Percentiles rank a stretch among this genome's conserved stretches.
phyloP scores from a whole-genome alignment of 2,888 invertebrate genomes.

The Carpatolechia fugitivella region DNA sequence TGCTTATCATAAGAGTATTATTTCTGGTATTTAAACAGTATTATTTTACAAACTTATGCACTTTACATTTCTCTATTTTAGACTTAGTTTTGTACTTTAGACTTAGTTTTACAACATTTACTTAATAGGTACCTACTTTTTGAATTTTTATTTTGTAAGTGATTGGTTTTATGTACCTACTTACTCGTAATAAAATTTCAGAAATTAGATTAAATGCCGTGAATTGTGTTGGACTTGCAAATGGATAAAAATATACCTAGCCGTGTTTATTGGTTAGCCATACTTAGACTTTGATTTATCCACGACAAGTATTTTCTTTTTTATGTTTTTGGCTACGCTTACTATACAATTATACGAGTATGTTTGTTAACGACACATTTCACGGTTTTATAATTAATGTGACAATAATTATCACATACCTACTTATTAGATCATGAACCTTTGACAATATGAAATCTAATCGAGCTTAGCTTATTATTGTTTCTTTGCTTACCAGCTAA shows the following conservation, averaged over 20 bases:
- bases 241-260: no score
- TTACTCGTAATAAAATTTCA: no score
- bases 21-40: slow-evolving; percentile 47
- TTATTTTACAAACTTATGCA: slow-evolving; percentile 36
- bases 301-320: not conserved
- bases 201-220: no score
- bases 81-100: slow-evolving; percentile 21
- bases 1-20: slow-evolving; percentile 38
- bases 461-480: slow-evolving; percentile 62
- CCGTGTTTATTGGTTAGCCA: no score
- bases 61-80: slow-evolving; percentile 30
- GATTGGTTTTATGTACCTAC: not conserved
- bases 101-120: slow-evolving; percentile 13
- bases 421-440: slow-evolving; percentile 47
- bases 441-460: slow-evolving; percentile 59
- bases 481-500: slow-evolving; percentile 26
- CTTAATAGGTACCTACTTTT: slow-evolving; percentile 24
- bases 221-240: no score
- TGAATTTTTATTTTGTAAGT: slow-evolving; percentile 26
- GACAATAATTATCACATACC: slow-evolving; percentile 72
- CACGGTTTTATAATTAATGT: slow-evolving; percentile 43
- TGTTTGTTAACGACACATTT: not conserved
- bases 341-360: not conserved
- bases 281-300: no score
- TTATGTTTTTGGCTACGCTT: not conserved